A percentile compares a stretch with the other conserved stretches of the same genome.
Conservation (phyloP, 2,888 invertebrate species). For the Litoditis marina region DNA sequence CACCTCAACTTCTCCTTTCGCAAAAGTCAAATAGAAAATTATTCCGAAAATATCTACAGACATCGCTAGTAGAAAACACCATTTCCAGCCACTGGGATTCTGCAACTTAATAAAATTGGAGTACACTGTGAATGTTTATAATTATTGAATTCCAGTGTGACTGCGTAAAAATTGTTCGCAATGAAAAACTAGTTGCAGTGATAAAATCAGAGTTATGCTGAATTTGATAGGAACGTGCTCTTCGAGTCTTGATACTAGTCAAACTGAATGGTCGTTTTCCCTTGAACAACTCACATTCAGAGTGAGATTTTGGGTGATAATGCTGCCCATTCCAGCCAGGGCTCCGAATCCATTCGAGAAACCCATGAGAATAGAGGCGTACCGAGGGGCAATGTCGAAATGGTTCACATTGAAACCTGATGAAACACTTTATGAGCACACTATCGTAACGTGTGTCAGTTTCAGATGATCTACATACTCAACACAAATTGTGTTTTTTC, state of each 20-base stretch:
- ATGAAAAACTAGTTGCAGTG: not conserved
- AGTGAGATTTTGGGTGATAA: conserved; percentile 78
- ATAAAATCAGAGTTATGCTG: too few relatives aligned
- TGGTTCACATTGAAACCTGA: conserved; percentile 95
- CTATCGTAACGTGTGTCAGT: too few relatives aligned
- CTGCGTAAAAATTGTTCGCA: too few relatives aligned
- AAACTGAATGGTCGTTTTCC: not conserved
- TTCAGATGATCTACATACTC: too few relatives aligned
- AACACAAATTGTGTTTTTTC: too few relatives aligned
- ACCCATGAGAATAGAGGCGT: conserved; percentile 95
- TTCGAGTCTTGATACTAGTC: not conserved
- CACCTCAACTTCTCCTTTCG: conserved; percentile 86
- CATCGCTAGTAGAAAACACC: conserved; percentile 89
- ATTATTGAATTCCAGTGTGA: not conserved
- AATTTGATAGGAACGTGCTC: not conserved
- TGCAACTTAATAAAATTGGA: too few relatives aligned
- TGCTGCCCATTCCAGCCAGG: conserved; percentile 87
- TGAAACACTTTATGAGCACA: not conserved
- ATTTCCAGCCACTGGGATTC: conserved; percentile 72
- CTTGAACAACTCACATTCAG: conserved; percentile 17
- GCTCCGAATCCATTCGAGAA: conserved; percentile 97
- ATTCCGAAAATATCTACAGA: conserved; percentile 89
- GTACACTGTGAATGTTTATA: too few relatives aligned
- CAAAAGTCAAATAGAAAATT: conserved; percentile 88
- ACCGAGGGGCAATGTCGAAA: conserved; percentile 90